phyloP scores from a whole-genome alignment of 2,797 vertebrate species.

The Pristis pectinata region DNA sequence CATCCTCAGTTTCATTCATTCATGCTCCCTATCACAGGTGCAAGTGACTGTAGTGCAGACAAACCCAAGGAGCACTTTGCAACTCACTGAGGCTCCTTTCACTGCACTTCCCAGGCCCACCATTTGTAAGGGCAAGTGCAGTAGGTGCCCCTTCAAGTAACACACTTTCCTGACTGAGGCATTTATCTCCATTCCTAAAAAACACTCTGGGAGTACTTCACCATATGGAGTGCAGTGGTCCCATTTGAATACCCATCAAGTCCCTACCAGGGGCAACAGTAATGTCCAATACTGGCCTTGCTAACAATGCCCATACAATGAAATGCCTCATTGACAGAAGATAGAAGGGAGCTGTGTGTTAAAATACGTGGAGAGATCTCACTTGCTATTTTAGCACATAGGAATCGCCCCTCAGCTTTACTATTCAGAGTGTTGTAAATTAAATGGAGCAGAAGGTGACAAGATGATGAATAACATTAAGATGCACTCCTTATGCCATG shows the following conservation, averaged over 20 bases:
- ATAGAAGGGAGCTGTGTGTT: neutral
- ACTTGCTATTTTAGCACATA: neutral
- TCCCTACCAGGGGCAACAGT: neutral
- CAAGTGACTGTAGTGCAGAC: neutral
- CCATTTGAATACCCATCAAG: neutral
- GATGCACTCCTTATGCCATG: neutral
- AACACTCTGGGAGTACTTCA: neutral
- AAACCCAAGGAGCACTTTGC: too few species aligned
- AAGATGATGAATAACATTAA: neutral
- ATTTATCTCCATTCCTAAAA: neutral
- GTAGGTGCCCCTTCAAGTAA: neutral
- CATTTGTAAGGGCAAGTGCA: too few species aligned
- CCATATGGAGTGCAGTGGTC: neutral
- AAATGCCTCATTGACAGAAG: neutral
- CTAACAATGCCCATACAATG: too few species aligned
- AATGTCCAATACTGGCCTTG: neutral
- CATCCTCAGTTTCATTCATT: neutral
- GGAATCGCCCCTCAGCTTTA: neutral
- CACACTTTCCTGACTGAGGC: neutral
- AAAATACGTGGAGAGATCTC: neutral
- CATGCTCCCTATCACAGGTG: neutral
- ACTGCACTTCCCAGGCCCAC: neutral
- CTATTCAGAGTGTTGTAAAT: neutral
- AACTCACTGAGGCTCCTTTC: too few species aligned
- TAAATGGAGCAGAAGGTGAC: neutral